These are phyloP conservation scores for Drosophila leontia DNA, from an alignment of 1,140 invertebrate species.

Conservation along the genomic window DNA sequence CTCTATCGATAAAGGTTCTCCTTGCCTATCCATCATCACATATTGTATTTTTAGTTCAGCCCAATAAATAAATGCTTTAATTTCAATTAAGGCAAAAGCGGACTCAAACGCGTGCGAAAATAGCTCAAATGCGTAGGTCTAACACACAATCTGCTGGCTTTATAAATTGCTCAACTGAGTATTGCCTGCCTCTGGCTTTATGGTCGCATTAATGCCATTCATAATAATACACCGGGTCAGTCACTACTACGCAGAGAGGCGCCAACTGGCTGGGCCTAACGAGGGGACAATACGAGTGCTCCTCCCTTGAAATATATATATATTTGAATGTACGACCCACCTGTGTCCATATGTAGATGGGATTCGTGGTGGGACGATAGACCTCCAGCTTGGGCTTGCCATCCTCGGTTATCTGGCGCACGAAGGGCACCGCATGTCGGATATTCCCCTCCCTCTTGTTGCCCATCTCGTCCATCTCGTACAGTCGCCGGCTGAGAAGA, in stretches of 20 bases:
- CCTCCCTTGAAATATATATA: neutral
- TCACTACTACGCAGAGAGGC: constrained; percentile 36
- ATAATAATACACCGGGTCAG: constrained; percentile 42
- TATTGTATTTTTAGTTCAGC: constrained; percentile 60
- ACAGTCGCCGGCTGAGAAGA: constrained; percentile 71
- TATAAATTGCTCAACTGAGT: constrained; percentile 69
- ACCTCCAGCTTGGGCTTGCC: constrained; percentile 85
- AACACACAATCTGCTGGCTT: constrained; percentile 48
- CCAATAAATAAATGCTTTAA: constrained; percentile 69
- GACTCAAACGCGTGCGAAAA: constrained; percentile 68
- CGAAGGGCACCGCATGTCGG: constrained; percentile 86
- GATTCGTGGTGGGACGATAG: constrained; percentile 86
- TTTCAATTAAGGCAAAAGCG: constrained; percentile 67
- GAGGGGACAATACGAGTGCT: constrained; percentile 54
- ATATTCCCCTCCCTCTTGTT: constrained; percentile 87
- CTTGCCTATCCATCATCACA: constrained; percentile 44
- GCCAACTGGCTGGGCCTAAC: constrained; percentile 72
- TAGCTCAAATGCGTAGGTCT: constrained; percentile 59
- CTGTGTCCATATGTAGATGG: constrained; percentile 87
- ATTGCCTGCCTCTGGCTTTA: constrained; percentile 44
- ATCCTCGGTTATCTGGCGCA: constrained; percentile 86
- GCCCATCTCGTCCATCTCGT: constrained; percentile 88
- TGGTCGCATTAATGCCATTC: constrained; percentile 74
- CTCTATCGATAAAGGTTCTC: neutral
- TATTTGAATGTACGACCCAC: constrained; percentile 71